Conservation (phyloP, 2,797 vertebrate species). For the Clarias platycephalus region DNA sequence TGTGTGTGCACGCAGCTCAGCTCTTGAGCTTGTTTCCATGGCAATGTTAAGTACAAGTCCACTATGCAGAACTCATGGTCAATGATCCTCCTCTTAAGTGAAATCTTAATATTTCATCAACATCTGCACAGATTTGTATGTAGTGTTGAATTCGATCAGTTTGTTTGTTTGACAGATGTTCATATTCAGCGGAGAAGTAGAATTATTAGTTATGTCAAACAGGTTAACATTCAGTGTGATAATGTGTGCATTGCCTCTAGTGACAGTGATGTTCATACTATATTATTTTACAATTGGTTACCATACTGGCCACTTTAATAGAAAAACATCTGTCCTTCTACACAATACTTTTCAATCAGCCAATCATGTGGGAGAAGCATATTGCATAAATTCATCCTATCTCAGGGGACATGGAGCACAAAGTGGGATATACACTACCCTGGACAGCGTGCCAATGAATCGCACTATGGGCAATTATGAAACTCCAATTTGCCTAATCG, state of each 20-base stretch:
- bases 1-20: slow-evolving; percentile 24
- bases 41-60: slow-evolving; percentile 54
- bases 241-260: background rate
- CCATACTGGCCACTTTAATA: background rate
- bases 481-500: no score
- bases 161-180: background rate
- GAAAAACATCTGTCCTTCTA: background rate
- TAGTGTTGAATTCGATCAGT: background rate
- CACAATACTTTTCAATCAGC: background rate
- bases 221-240: background rate
- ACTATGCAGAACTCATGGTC: slow-evolving; percentile 41
- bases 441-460: no score
- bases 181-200: background rate
- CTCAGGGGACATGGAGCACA: background rate
- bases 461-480: no score
- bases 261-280: background rate
- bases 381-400: background rate
- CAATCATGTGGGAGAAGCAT: background rate
- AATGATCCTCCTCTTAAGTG: slow-evolving; percentile 25
- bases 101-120: slow-evolving; percentile 44
- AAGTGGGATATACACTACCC: no score
- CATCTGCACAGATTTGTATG: slow-evolving; percentile 8
- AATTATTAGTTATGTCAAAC: background rate
- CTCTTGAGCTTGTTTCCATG: slow-evolving; percentile 56
- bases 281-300: background rate